Percentiles rank a stretch among this genome's conserved stretches.
These are phyloP conservation scores for Drosophila melanosoma DNA, from an alignment of 2,888 invertebrate species.

Conservation along the genomic window DNA sequence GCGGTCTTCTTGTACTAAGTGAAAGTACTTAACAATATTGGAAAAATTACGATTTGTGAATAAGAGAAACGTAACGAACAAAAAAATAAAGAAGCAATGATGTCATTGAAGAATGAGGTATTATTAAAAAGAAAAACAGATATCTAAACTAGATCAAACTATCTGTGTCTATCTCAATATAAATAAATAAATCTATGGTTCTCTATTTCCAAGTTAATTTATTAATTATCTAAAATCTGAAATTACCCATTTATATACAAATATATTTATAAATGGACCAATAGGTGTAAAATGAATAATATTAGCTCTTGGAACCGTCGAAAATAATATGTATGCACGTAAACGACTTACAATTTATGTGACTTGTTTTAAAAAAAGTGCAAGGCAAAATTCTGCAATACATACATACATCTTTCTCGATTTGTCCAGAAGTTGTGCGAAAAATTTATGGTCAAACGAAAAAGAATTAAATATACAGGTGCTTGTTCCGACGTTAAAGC, in stretches of 20 bases:
- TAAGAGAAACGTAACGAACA: not conserved
- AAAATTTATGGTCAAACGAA: not conserved
- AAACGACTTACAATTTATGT: constrained; percentile 42
- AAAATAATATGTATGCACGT: constrained; percentile 27
- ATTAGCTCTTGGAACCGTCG: not conserved
- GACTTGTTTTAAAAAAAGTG: constrained; percentile 39
- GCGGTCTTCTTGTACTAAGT: constrained; percentile 67
- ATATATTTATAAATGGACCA: not conserved
- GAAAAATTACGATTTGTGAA: constrained; percentile 15
- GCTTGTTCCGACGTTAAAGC: constrained; percentile 13
- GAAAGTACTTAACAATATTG: constrained; percentile 50
- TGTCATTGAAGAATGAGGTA: constrained; percentile 14
- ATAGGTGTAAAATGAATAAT: not conserved
- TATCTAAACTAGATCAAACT: not conserved
- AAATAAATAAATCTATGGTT: not conserved
- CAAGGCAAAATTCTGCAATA: constrained; percentile 34
- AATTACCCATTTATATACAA: not conserved
- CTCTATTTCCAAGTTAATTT: not conserved
- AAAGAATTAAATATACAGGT: constrained; percentile 42
- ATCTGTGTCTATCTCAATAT: not conserved
- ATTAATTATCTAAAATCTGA: not conserved
- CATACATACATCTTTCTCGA: constrained; percentile 35
- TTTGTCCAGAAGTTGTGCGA: constrained; percentile 29
- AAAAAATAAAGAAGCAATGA: constrained; percentile 5
- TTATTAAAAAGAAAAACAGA: not conserved